Evolutionary conservation across 2,797 vertebrate species (phyloP).

Genomic region (Enteromius radiatus): DNA sequence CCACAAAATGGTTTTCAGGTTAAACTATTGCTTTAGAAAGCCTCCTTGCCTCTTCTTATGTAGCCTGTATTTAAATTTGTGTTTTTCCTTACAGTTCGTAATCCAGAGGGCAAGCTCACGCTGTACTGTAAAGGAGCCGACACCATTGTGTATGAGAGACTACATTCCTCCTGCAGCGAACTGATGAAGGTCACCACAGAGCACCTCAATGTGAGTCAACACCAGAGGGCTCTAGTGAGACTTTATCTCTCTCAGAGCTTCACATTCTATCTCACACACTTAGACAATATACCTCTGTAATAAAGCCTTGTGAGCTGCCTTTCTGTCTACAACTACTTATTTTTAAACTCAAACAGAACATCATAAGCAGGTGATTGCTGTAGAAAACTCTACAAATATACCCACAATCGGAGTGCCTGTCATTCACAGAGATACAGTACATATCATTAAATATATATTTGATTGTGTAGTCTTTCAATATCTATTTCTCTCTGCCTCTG

Average conservation of each 20-base stretch:
- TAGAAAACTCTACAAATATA: not conserved
- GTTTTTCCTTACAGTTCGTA: slow-evolving; percentile 76
- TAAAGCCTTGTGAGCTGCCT: not conserved
- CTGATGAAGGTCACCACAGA: slow-evolving; percentile 88
- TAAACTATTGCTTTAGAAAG: not conserved
- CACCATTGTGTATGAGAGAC: slow-evolving; percentile 89
- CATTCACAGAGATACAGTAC: not conserved
- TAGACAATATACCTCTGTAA: not conserved
- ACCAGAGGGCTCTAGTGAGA: slow-evolving; percentile 26
- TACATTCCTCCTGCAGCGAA: slow-evolving; percentile 82
- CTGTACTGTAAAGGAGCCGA: slow-evolving; percentile 97
- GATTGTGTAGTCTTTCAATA: not conserved
- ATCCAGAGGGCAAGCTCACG: slow-evolving; percentile 84
- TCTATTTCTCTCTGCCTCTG: slow-evolving; percentile 39
- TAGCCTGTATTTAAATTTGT: not conserved
- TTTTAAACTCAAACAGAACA: not conserved
- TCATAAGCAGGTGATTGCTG: not conserved
- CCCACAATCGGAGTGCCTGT: not conserved
- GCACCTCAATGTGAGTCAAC: slow-evolving; percentile 84
- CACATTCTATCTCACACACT: not conserved
- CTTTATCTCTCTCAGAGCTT: not conserved
- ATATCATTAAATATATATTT: not conserved
- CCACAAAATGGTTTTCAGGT: not conserved
- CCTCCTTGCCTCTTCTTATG: not conserved
- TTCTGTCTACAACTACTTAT: not conserved